These are phyloP conservation scores for Agrypnia vestita DNA, from an alignment of 1,140 invertebrate species.

Conservation along the genomic window DNA sequence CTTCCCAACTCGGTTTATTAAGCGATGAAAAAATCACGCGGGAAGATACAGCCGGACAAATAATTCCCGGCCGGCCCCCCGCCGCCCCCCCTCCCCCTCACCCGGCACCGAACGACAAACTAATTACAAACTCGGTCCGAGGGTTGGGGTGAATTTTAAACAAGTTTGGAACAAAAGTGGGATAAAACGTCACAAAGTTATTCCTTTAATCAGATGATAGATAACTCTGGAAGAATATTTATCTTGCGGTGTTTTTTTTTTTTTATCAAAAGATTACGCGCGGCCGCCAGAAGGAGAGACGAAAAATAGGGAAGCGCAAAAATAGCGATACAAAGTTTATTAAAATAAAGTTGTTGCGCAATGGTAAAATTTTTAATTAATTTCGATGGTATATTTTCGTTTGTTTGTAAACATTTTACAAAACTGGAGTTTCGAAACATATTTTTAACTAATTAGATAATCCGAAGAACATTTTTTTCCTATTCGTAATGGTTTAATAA, in stretches of 20 bases:
- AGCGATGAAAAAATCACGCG: conserved; percentile 16
- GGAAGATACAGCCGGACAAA: conserved; percentile 16
- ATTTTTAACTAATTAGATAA: too few relatives aligned
- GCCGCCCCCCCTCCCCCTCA: not conserved
- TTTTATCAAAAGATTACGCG: conserved; percentile 1
- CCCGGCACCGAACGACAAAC: conserved; percentile 21
- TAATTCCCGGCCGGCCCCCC: conserved; percentile 29
- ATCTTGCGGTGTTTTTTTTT: conserved; percentile 4
- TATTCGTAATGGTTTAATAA: too few relatives aligned
- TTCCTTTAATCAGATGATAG: conserved; percentile 47
- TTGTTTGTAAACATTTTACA: too few relatives aligned
- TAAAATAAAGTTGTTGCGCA: too few relatives aligned
- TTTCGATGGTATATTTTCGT: too few relatives aligned
- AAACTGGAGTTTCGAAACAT: too few relatives aligned
- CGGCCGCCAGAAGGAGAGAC: not conserved
- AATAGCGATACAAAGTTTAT: not conserved
- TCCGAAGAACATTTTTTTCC: too few relatives aligned
- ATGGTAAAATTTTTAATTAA: too few relatives aligned
- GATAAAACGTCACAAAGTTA: conserved; percentile 43
- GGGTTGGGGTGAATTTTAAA: conserved; percentile 45
- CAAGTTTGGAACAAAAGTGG: conserved; percentile 44
- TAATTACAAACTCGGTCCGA: conserved; percentile 43
- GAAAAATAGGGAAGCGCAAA: not conserved
- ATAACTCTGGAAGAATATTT: conserved; percentile 44
- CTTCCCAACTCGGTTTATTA: conserved; percentile 7